Evolutionary conservation across 1,140 invertebrate species (phyloP).

Genomic region (Cydia fagiglandana): DNA sequence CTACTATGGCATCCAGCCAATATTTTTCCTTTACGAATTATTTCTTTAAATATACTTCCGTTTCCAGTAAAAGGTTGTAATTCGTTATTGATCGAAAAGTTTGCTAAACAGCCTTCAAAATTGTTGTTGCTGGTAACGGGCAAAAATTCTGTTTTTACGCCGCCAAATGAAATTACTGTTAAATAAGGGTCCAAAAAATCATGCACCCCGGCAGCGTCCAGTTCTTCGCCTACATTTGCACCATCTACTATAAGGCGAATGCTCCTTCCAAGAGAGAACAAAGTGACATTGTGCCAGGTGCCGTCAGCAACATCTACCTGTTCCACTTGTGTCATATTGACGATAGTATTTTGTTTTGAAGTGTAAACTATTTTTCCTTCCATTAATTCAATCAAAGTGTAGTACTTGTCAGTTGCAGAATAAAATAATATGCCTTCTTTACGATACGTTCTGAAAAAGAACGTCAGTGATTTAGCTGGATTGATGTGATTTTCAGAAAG

Average conservation of each 20-base stretch:
- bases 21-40: constrained; percentile 85
- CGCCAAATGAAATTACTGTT: constrained; percentile 88
- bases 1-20: constrained; percentile 84
- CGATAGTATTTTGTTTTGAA: constrained; percentile 86
- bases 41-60: constrained; percentile 87
- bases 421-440: constrained; percentile 89
- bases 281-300: constrained; percentile 91
- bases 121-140: constrained; percentile 76
- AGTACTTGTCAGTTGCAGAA: constrained; percentile 92
- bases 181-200: constrained; percentile 95
- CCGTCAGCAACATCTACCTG: constrained; percentile 85
- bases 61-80: constrained; percentile 93
- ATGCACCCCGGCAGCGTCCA: constrained; percentile 91
- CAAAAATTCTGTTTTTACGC: constrained; percentile 81
- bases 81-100: constrained; percentile 94
- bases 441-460: constrained; percentile 90
- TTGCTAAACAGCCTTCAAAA: constrained; percentile 94
- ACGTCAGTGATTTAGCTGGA: constrained; percentile 85
- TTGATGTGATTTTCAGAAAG: constrained; percentile 62
- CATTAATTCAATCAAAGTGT: constrained; percentile 88
- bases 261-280: constrained; percentile 84
- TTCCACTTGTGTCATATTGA: constrained; percentile 88
- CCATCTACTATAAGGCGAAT: constrained; percentile 86
- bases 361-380: constrained; percentile 87
- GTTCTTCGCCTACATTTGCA: constrained; percentile 87